A percentile compares a stretch with the other conserved stretches of the same genome.
Conservation (phyloP, 1,140 invertebrate genomes). For the Plectrocnemia conspersa region DNA sequence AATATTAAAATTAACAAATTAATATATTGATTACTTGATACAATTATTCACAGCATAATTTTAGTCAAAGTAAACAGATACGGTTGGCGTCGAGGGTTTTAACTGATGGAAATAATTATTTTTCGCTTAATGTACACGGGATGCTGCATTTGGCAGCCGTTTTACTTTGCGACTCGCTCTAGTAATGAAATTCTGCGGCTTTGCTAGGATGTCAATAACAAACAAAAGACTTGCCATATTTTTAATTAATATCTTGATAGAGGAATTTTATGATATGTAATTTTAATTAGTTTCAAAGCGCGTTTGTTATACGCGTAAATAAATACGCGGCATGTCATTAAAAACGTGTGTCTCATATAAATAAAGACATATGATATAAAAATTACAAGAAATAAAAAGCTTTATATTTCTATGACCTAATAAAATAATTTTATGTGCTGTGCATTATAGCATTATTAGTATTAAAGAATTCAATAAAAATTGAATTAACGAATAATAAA, state of each 20-base stretch:
- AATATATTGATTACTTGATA: conserved; percentile 1
- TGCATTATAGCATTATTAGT: too few species aligned
- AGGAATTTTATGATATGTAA: conserved; percentile 9
- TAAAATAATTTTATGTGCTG: too few species aligned
- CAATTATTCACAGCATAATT: neutral
- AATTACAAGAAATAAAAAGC: too few species aligned
- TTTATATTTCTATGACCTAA: too few species aligned
- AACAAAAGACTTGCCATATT: conserved; percentile 25
- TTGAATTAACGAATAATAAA: too few species aligned
- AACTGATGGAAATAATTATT: conserved; percentile 4
- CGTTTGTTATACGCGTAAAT: too few species aligned
- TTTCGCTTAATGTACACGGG: conserved; percentile 6
- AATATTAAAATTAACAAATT: too few species aligned
- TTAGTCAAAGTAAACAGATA: neutral
- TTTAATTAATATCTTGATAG: conserved; percentile 19
- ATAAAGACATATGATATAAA: too few species aligned
- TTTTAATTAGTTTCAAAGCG: conserved; percentile 5
- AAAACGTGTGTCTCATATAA: too few species aligned
- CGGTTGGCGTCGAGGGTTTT: too few species aligned
- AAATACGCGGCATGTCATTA: too few species aligned
- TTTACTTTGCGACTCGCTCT: neutral
- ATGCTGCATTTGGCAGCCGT: conserved; percentile 11
- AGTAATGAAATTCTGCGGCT: conserved; percentile 23
- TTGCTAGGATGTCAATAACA: conserved; percentile 19
- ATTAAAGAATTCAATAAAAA: too few species aligned